Evolutionary conservation across 2,888 invertebrate species (phyloP).

Genomic region (Lasioglossum lativentre): DNA sequence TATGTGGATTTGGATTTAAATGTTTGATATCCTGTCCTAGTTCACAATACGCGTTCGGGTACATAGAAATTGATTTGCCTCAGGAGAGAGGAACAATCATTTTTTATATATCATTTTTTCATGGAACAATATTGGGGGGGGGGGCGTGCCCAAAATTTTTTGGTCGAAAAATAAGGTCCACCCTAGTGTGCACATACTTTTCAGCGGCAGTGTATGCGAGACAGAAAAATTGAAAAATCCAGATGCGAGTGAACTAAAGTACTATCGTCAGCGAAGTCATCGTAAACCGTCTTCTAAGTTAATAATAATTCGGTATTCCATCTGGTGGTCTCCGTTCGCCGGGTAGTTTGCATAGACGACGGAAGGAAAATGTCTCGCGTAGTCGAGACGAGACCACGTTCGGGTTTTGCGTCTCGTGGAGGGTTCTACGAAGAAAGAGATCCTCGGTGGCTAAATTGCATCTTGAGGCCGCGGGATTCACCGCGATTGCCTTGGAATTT

Average conservation of each 20-base stretch:
- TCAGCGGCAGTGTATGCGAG: no score
- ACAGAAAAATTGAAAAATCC: neutral
- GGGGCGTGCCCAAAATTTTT: no score
- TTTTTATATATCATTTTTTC: no score
- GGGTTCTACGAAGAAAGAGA: slow-evolving; percentile 19
- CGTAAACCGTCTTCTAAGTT: neutral
- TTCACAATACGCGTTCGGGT: no score
- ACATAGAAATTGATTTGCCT: no score
- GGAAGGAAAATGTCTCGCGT: slow-evolving; percentile 39
- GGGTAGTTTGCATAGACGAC: slow-evolving; percentile 46
- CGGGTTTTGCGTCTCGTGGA: neutral
- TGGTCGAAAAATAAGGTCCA: no score
- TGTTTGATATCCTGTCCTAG: no score
- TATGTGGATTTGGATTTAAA: no score
- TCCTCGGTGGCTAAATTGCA: slow-evolving; percentile 44
- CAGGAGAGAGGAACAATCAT: no score
- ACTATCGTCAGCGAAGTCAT: neutral
- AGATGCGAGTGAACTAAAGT: neutral
- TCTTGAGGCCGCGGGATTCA: slow-evolving; percentile 27
- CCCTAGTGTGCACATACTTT: no score
- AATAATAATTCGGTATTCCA: slow-evolving; percentile 45
- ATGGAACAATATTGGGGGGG: no score
- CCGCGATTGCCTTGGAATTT: slow-evolving; percentile 6
- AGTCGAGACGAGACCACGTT: neutral
- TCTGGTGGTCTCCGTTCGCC: neutral